Base-by-base conservation (phyloP, 2,888 invertebrate genomes). In the Leucoma salicis region DNA sequence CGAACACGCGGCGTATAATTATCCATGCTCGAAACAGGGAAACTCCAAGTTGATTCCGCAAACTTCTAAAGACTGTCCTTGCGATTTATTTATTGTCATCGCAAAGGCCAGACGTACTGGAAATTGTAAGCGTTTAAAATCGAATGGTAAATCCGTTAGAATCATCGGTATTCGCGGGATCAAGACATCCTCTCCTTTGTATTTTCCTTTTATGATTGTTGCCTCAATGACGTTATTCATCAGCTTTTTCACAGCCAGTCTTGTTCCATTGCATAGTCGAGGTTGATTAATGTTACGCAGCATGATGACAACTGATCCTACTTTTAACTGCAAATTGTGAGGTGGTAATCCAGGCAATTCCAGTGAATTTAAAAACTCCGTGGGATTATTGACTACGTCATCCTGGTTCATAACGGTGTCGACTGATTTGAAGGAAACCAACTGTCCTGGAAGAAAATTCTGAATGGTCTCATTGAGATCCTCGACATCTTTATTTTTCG, bases 401-500 rank as follows among this genome's bases (percentile, higher is more conserved):
- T 47, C 43, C 24, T 43, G 10, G 14, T 52, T 43, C 14, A 21
- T 46, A 28, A 31, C 21, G 5, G 46, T 31, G 34, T 53, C 47
- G 32, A 57, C 18, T 13, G 50, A 50, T 47, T 42, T 44, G 31
- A 36, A 50, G 1, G 7, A 27, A 28, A 8, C 27, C 31, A 49
- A 49, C 31, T 40, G 25, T 18, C 49, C 46, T n/a, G 35, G 14
- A 14, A 43, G 33, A 31, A 34, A 14, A 16, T 31, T 14, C 15
- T 46, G 40, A 46, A 49, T 49, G 12, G 36, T n/a, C 6, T 36
- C 36, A 49, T 49, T 49, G 7, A 46, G 15, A 21, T 35, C 40
- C 0, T 48, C 11, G 14, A 44, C 44, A 46, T 46, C 57, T 39
- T 46, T 50, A 37, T 66, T 64, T 53, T 60, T 63, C 24, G 60